A percentile compares a stretch with the other conserved stretches of the same genome.
Conservation (phyloP, 2,888 invertebrate species). For the Leptinotarsa haldemani region DNA sequence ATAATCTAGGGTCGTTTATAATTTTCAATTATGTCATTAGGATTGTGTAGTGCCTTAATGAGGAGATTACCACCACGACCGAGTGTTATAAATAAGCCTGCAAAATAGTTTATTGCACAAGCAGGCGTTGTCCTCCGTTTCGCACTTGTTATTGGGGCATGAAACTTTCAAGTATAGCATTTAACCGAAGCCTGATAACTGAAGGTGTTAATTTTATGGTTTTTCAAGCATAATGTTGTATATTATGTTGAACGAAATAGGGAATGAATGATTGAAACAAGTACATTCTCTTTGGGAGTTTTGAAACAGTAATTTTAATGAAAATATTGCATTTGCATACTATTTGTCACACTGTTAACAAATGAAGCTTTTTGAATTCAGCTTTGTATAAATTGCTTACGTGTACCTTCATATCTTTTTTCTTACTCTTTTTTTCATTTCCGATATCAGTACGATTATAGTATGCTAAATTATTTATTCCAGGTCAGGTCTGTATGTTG, state of each 20-base stretch:
- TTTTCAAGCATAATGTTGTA: neutral
- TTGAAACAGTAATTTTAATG: too few relatives aligned
- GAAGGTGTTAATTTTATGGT: conserved; percentile 20
- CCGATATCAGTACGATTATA: too few relatives aligned
- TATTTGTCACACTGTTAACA: too few relatives aligned
- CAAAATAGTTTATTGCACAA: conserved; percentile 35
- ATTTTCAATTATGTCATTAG: conserved; percentile 57
- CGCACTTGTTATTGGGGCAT: conserved; percentile 32
- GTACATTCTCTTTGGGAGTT: too few relatives aligned
- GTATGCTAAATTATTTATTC: too few relatives aligned
- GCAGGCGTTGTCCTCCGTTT: conserved; percentile 10
- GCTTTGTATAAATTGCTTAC: too few relatives aligned
- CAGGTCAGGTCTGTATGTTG: too few relatives aligned
- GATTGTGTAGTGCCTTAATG: conserved; percentile 46
- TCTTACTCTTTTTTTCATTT: too few relatives aligned
- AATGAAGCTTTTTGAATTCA: too few relatives aligned
- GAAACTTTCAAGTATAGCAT: conserved; percentile 32
- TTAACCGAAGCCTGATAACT: conserved; percentile 32
- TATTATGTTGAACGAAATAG: neutral
- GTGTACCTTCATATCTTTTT: too few relatives aligned
- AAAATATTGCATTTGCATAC: too few relatives aligned
- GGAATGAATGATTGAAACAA: too few relatives aligned
- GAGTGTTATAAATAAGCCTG: conserved; percentile 34
- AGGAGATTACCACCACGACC: conserved; percentile 28
- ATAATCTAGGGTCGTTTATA: conserved; percentile 50